These are phyloP conservation scores for Carpatolechia fugitivella DNA, from an alignment of 2,888 invertebrate species.

Conservation along the genomic window DNA sequence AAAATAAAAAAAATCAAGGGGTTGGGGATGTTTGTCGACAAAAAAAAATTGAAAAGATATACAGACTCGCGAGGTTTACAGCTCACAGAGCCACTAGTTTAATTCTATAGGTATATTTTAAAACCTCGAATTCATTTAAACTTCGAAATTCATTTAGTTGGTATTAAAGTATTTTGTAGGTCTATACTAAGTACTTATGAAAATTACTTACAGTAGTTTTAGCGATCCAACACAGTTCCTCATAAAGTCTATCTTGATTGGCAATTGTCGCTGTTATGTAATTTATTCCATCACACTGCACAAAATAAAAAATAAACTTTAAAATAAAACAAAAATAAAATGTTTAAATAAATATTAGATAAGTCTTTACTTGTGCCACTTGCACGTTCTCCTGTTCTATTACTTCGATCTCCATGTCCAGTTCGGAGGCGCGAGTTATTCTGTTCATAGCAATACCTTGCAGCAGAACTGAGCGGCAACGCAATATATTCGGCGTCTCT, in stretches of 20 bases:
- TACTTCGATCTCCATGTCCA: constrained; percentile 70
- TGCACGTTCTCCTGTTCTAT: constrained; percentile 60
- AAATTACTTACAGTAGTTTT: constrained; percentile 61
- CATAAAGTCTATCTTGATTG: constrained; percentile 55
- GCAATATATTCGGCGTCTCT: constrained; percentile 53
- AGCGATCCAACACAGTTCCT: constrained; percentile 68
- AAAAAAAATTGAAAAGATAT: too few relatives aligned
- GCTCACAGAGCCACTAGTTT: too few relatives aligned
- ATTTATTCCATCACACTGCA: constrained; percentile 54
- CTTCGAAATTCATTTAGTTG: too few relatives aligned
- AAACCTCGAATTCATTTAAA: too few relatives aligned
- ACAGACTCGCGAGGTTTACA: too few relatives aligned
- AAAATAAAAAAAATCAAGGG: too few relatives aligned
- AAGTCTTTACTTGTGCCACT: constrained; percentile 35
- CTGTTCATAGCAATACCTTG: constrained; percentile 68
- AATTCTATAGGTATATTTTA: too few relatives aligned
- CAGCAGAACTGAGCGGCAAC: constrained; percentile 51
- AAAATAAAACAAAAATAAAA: constrained; percentile 5
- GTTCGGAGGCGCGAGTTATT: constrained; percentile 57
- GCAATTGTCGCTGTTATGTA: constrained; percentile 46
- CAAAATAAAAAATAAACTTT: constrained; percentile 27
- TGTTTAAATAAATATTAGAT: neutral
- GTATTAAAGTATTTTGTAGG: too few relatives aligned
- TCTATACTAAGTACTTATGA: neutral
- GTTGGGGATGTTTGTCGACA: too few relatives aligned